Evolutionary conservation across 1,140 invertebrate species (phyloP).

Genomic region (Aphidius ervi): DNA sequence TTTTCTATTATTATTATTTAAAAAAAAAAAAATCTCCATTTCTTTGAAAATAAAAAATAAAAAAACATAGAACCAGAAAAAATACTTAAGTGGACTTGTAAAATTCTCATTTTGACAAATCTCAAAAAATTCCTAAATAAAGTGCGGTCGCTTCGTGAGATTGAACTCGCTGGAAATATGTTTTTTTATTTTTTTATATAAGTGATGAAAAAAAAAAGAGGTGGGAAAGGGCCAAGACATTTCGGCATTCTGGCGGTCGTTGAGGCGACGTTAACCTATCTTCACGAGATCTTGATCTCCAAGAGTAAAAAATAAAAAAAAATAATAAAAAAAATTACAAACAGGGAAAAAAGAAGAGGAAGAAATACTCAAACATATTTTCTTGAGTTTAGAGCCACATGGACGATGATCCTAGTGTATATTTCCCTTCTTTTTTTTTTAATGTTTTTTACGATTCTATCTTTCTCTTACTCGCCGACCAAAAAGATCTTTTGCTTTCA

Average conservation of each 20-base stretch:
- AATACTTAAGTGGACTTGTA: not conserved
- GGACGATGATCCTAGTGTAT: constrained; percentile 6
- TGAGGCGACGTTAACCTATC: constrained; percentile 14
- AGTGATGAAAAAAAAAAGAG: not conserved
- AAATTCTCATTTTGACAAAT: not conserved
- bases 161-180: no score
- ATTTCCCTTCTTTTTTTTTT: not conserved
- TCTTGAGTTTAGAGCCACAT: constrained; percentile 23
- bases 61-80: not conserved
- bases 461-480: not conserved
- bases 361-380: constrained; percentile 19
- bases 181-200: no score
- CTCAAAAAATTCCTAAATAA: not conserved
- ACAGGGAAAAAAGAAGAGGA: constrained; percentile 2
- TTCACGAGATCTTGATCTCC: constrained; percentile 2
- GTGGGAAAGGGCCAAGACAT: no score
- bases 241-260: not conserved
- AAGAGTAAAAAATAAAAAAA: constrained; percentile 16
- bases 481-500: not conserved
- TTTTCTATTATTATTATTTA: no score
- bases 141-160: not conserved
- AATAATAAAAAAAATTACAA: constrained; percentile 1
- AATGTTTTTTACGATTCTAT: not conserved
- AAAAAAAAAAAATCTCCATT: no score
- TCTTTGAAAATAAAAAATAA: no score